Evolutionary conservation across 2,113 vertebrate genomes (phyloP).

Genomic region (Boleophthalmus pectinirostris): DNA sequence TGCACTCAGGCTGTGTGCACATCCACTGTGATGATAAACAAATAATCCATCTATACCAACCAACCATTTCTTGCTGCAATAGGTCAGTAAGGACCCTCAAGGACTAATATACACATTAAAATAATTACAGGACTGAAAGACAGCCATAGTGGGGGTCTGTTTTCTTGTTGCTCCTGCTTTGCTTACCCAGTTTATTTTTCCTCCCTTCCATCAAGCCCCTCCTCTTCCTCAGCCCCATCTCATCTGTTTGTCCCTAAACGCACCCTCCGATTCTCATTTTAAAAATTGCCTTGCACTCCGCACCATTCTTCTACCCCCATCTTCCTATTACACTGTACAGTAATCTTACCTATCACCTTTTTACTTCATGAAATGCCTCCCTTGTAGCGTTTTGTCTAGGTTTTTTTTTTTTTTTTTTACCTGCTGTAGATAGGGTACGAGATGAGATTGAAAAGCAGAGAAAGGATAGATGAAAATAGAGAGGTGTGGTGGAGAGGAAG

Average conservation of each 20-base stretch:
- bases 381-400: background rate
- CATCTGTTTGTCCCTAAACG: slow-evolving; percentile 28
- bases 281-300: slow-evolving; percentile 10
- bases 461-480: slow-evolving; percentile 39
- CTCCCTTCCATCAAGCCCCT: slow-evolving; percentile 18
- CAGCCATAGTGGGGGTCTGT: background rate
- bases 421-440: slow-evolving; percentile 31
- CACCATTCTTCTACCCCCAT: slow-evolving; percentile 7
- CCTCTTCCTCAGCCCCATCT: slow-evolving; percentile 6
- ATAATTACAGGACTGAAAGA: background rate
- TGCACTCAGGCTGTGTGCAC: too few species aligned
- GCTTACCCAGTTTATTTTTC: slow-evolving; percentile 35
- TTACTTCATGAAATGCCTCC: slow-evolving; percentile 38
- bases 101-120: background rate
- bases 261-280: slow-evolving; percentile 13
- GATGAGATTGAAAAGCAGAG: slow-evolving; percentile 54
- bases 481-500: slow-evolving; percentile 42
- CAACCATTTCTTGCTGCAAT: background rate
- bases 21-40: too few species aligned
- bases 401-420: too few species aligned
- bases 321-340: slow-evolving; percentile 4
- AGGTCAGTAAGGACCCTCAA: background rate
- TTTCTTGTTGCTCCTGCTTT: background rate
- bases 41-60: background rate
- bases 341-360: slow-evolving; percentile 6